Evolutionary conservation across 2,797 vertebrate species (phyloP).

Genomic region (Pseudocheirus occidentalis): DNA sequence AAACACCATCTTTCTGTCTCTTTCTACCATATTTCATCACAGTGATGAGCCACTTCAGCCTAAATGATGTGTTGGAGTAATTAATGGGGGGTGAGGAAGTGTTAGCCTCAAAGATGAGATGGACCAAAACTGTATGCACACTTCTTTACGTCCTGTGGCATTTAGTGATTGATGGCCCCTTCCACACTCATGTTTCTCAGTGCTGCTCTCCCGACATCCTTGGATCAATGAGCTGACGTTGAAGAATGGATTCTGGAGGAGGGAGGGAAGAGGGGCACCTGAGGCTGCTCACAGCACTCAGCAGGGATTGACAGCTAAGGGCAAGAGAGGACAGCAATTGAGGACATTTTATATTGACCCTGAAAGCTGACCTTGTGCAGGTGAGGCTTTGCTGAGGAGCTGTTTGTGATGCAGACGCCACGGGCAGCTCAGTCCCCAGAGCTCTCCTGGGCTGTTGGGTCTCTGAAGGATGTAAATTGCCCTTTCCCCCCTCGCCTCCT

Average conservation of each 20-base stretch:
- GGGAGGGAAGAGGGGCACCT: not conserved
- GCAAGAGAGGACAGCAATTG: conserved; percentile 76
- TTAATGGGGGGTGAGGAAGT: not conserved
- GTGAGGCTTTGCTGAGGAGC: not conserved
- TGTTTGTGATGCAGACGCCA: rapidly evolving
- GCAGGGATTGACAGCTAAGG: conserved; percentile 78
- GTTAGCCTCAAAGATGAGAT: conserved; percentile 50
- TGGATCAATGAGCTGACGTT: conserved; percentile 87
- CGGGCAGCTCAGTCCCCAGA: rapidly evolving
- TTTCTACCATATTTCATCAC: not conserved
- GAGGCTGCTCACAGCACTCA: conserved; percentile 63
- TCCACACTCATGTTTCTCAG: not conserved
- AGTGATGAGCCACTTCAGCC: rapidly evolving
- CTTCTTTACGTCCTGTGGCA: conserved; percentile 55
- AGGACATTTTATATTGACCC: conserved; percentile 63
- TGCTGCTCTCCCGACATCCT: conserved; percentile 23
- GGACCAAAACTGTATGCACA: conserved; percentile 56
- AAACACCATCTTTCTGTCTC: not conserved
- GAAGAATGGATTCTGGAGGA: conserved; percentile 85
- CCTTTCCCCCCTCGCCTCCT: conserved; percentile 26
- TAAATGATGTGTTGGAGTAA: not conserved
- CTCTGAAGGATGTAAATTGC: not conserved
- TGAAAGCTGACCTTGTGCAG: conserved; percentile 49
- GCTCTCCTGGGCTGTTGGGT: not conserved
- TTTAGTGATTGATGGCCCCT: conserved; percentile 57